Percentiles rank a stretch among this genome's conserved stretches.
Evolutionary conservation across 2,113 vertebrate species (phyloP).

Genomic region (Malaclemys terrapin): DNA sequence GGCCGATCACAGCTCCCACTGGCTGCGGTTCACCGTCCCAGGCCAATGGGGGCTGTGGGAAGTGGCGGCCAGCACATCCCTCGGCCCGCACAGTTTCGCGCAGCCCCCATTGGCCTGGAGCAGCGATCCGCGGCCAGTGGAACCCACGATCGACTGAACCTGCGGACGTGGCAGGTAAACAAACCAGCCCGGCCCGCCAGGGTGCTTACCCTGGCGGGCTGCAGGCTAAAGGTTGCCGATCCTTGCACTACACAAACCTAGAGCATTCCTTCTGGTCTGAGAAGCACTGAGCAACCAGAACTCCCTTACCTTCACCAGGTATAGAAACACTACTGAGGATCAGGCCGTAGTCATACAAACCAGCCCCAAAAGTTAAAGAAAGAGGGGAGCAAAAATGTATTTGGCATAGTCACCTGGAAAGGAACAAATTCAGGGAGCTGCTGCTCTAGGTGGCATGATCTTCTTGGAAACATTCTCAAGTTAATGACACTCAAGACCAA

Average conservation of each 20-base stretch:
- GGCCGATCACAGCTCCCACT: no score
- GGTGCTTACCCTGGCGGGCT: no score
- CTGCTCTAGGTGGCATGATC: neutral
- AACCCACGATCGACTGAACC: no score
- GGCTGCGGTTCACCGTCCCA: no score
- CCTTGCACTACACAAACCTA: neutral
- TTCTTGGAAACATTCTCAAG: fast-evolving
- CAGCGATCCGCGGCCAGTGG: no score
- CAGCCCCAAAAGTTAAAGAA: neutral
- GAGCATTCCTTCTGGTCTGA: neutral
- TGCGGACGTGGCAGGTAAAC: no score
- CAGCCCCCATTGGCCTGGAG: no score
- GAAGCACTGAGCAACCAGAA: neutral
- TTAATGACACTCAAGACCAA: neutral
- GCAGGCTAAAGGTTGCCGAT: no score
- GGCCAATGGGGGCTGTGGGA: no score
- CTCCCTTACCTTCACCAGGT: neutral
- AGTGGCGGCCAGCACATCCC: no score
- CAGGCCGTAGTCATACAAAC: neutral
- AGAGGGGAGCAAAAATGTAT: neutral
- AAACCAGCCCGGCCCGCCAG: no score
- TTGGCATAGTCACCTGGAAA: neutral
- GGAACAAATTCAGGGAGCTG: neutral
- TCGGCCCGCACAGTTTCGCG: no score
- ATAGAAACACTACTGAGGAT: neutral